A percentile compares a stretch with the other conserved stretches of the same genome.
Conservation (phyloP, 2,888 invertebrate genomes). For the Panorpa germanica region DNA sequence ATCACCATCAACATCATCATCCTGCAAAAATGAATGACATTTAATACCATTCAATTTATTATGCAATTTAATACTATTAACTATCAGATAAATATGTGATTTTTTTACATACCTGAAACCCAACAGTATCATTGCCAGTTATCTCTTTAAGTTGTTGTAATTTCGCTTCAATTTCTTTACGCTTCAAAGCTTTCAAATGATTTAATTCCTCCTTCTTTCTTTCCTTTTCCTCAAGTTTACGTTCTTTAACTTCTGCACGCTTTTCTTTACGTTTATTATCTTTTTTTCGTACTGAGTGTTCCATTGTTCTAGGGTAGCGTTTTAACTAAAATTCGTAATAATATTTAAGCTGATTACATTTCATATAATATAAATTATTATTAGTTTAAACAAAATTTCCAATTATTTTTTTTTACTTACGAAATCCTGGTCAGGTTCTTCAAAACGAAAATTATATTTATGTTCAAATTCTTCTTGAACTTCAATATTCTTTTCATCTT, state of each 20-base stretch:
- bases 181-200: slow-evolving; percentile 66
- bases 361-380: not conserved
- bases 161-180: slow-evolving; percentile 79
- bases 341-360: not conserved
- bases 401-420: too few species aligned
- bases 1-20: slow-evolving; percentile 71
- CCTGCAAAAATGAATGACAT: slow-evolving; percentile 25
- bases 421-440: slow-evolving; percentile 88
- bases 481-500: slow-evolving; percentile 62
- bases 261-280: slow-evolving; percentile 64
- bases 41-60: slow-evolving; percentile 3
- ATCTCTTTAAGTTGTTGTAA: slow-evolving; percentile 71
- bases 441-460: slow-evolving; percentile 90
- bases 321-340: slow-evolving; percentile 38
- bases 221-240: slow-evolving; percentile 61
- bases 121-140: slow-evolving; percentile 61
- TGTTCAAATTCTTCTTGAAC: slow-evolving; percentile 82
- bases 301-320: slow-evolving; percentile 79
- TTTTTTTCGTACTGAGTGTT: slow-evolving; percentile 59
- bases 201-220: slow-evolving; percentile 76
- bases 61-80: slow-evolving; percentile 8
- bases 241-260: slow-evolving; percentile 49
- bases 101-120: slow-evolving; percentile 29
- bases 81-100: slow-evolving; percentile 5
- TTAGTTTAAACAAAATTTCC: slow-evolving; percentile 7